Evolutionary conservation across 1,140 invertebrate genomes (phyloP).

Genomic region (Macrobrachium rosenbergii): DNA sequence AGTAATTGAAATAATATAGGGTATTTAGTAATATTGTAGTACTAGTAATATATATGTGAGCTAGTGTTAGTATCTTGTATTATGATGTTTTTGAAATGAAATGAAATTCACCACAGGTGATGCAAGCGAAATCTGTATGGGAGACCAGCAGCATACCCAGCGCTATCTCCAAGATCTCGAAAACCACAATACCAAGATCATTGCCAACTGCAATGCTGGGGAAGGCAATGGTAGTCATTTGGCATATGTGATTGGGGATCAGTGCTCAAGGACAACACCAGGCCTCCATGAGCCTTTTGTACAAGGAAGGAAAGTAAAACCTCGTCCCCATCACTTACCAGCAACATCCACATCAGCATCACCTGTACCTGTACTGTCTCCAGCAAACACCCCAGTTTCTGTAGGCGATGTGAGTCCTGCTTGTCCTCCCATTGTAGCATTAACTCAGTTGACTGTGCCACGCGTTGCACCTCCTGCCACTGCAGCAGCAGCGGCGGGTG

Average conservation of each 20-base stretch:
- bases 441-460: slow-evolving; percentile 35
- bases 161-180: neutral
- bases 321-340: slow-evolving; percentile 14
- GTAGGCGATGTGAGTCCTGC: slow-evolving; percentile 32
- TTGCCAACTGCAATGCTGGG: slow-evolving; percentile 11
- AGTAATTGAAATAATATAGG: too few relatives aligned
- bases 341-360: slow-evolving; percentile 11
- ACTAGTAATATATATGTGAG: too few relatives aligned
- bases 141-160: neutral
- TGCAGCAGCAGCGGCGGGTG: slow-evolving; percentile 28
- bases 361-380: slow-evolving; percentile 32
- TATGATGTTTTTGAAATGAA: too few relatives aligned
- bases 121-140: neutral
- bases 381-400: slow-evolving; percentile 37
- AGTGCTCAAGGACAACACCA: slow-evolving; percentile 37
- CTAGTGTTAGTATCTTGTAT: too few relatives aligned
- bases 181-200: neutral
- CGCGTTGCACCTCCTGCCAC: slow-evolving; percentile 41
- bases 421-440: slow-evolving; percentile 39
- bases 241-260: slow-evolving; percentile 33
- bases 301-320: slow-evolving; percentile 18
- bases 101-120: too few relatives aligned
- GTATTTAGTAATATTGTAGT: too few relatives aligned
- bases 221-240: slow-evolving; percentile 32
- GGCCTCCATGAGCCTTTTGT: slow-evolving; percentile 32